A percentile compares a stretch with the other conserved stretches of the same genome.
phyloP scores from a whole-genome alignment of 2,797 vertebrate genomes.

The Muraenolepis orangiensis region DNA sequence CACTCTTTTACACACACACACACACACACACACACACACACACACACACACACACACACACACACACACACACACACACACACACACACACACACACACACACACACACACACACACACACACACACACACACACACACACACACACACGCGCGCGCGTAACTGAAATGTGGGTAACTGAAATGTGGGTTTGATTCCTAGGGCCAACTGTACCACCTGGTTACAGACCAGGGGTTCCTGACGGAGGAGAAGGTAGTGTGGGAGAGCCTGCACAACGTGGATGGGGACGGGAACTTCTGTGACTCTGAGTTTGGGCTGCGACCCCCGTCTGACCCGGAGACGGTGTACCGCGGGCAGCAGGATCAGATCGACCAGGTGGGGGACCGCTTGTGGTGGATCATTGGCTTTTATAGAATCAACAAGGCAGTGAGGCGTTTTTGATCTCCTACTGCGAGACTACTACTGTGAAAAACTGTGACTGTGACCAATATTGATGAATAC shows the following conservation, averaged over 20 bases:
- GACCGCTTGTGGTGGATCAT: slow-evolving; percentile 25
- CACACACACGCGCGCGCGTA: not conserved
- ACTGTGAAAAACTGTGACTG: not conserved
- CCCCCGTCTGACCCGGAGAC: slow-evolving; percentile 96
- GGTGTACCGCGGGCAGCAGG: slow-evolving; percentile 94
- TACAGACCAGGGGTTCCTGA: slow-evolving; percentile 98
- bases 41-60: too few relatives aligned
- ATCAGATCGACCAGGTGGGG: slow-evolving; percentile 97
- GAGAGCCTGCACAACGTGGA: slow-evolving; percentile 98
- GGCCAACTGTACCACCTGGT: slow-evolving; percentile 96
- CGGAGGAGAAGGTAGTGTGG: slow-evolving; percentile 98
- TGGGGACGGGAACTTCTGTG: slow-evolving; percentile 96
- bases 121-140: not conserved
- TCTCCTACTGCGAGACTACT: too few relatives aligned
- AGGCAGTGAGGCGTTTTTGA: too few relatives aligned
- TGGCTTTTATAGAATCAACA: not conserved
- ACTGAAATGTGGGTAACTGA: too few relatives aligned
- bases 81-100: not conserved
- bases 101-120: not conserved
- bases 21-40: not conserved
- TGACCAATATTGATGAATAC: not conserved
- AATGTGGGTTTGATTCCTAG: slow-evolving; percentile 58
- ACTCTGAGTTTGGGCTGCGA: slow-evolving; percentile 91
- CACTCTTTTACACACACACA: not conserved
- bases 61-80: not conserved